These are phyloP conservation scores for Adelphocoris suturalis DNA, from an alignment of 2,888 invertebrate species.

Conservation along the genomic window DNA sequence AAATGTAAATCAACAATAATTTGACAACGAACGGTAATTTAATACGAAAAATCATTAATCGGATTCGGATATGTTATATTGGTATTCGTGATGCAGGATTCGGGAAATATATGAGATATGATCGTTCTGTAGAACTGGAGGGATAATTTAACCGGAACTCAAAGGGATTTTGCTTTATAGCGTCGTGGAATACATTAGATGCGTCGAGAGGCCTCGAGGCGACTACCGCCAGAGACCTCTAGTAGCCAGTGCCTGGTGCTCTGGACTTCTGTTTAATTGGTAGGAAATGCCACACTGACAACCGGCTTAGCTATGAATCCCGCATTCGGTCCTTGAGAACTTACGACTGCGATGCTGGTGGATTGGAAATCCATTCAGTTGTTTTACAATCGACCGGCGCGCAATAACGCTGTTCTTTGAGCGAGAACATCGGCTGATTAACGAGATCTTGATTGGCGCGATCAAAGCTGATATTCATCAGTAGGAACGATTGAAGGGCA, in stretches of 20 bases:
- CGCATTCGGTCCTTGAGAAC: not conserved
- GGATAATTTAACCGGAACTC: not conserved
- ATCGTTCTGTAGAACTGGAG: not conserved
- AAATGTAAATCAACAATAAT: no score
- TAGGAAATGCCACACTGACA: conserved; percentile 23
- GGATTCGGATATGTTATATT: no score
- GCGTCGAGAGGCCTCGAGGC: not conserved
- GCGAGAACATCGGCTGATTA: not conserved
- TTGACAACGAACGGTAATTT: no score
- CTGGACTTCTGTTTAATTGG: conserved; percentile 25
- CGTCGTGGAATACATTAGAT: conserved; percentile 31
- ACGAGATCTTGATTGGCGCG: not conserved
- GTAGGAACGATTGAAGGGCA: no score
- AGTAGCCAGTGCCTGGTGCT: not conserved
- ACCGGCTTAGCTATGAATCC: not conserved
- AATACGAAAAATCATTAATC: no score
- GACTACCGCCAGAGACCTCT: not conserved
- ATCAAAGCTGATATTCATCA: not conserved
- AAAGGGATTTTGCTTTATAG: not conserved
- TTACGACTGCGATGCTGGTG: conserved; percentile 22
- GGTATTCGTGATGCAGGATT: no score
- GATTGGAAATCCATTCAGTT: conserved; percentile 21
- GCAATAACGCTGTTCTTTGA: not conserved
- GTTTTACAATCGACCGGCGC: conserved; percentile 9
- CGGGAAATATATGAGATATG: not conserved